Conservation (phyloP, 2,888 invertebrate genomes). For the Caradrina clavipalpis region DNA sequence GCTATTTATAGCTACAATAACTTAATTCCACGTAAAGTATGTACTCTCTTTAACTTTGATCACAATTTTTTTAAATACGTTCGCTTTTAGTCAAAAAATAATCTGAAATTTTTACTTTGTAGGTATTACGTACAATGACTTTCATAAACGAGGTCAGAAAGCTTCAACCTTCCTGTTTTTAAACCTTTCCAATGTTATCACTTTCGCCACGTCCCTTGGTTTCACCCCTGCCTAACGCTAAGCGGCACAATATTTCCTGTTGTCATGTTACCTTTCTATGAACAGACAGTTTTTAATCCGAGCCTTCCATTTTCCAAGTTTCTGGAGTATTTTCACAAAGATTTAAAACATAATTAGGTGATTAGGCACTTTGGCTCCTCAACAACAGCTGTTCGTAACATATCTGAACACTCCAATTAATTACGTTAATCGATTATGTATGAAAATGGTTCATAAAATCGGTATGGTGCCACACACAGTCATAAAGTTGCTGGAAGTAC, state of each 20-base stretch:
- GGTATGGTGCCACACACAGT: slow-evolving; percentile 37
- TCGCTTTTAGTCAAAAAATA: neutral
- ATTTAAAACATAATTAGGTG: slow-evolving; percentile 38
- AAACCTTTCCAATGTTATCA: neutral
- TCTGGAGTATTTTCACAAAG: slow-evolving; percentile 8
- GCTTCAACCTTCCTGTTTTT: neutral
- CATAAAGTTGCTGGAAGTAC: slow-evolving; percentile 48
- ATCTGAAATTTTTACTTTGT: neutral
- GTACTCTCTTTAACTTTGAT: too few relatives aligned
- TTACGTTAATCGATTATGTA: slow-evolving; percentile 42
- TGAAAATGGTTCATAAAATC: slow-evolving; percentile 52
- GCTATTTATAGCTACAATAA: too few relatives aligned
- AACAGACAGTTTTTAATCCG: neutral
- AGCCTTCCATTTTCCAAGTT: neutral
- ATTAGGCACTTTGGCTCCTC: slow-evolving; percentile 23
- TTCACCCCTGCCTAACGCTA: neutral
- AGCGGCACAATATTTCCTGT: slow-evolving; percentile 18
- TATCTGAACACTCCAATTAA: slow-evolving; percentile 36
- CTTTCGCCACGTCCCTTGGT: neutral
- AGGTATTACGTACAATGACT: neutral
- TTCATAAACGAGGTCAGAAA: slow-evolving; percentile 1
- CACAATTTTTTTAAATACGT: neutral
- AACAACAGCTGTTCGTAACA: slow-evolving; percentile 30
- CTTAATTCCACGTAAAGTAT: too few relatives aligned
- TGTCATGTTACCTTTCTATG: slow-evolving; percentile 6